These are phyloP conservation scores for Trochalopteron elliotii DNA, from an alignment of 2,113 vertebrate genomes.

Conservation along the genomic window DNA sequence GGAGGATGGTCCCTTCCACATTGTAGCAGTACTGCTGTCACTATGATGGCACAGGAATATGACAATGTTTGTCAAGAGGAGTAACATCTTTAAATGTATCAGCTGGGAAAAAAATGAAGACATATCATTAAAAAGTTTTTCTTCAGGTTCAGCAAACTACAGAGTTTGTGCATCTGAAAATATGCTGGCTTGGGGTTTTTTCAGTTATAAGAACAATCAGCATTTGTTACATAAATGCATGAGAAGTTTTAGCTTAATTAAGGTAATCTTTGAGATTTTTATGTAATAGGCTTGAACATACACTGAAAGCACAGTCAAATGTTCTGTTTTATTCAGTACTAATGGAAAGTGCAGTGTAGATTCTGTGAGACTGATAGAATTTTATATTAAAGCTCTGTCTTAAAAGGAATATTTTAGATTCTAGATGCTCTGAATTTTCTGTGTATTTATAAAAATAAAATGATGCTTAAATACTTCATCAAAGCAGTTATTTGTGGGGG, in stretches of 20 bases:
- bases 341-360: constrained; percentile 16
- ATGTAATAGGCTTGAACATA: not conserved
- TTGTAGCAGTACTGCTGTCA: not conserved
- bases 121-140: not conserved
- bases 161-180: not conserved
- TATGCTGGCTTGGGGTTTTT: not conserved
- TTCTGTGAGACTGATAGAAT: constrained; percentile 49
- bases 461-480: constrained; percentile 67
- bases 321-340: constrained; percentile 37
- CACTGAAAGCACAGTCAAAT: constrained; percentile 6
- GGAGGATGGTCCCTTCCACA: not conserved
- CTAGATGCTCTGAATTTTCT: constrained; percentile 53
- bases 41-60: not conserved
- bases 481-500: constrained; percentile 57
- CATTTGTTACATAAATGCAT: not conserved
- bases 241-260: constrained; percentile 3
- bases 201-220: not conserved
- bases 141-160: not conserved
- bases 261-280: not conserved
- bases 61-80: not conserved
- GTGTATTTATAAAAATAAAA: constrained; percentile 67
- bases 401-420: constrained; percentile 64
- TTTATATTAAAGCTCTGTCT: constrained; percentile 58
- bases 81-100: not conserved
- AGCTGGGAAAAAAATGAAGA: not conserved